Base-by-base conservation (phyloP, 2,797 vertebrate genomes). In the Coranthus polyacanthus region DNA sequence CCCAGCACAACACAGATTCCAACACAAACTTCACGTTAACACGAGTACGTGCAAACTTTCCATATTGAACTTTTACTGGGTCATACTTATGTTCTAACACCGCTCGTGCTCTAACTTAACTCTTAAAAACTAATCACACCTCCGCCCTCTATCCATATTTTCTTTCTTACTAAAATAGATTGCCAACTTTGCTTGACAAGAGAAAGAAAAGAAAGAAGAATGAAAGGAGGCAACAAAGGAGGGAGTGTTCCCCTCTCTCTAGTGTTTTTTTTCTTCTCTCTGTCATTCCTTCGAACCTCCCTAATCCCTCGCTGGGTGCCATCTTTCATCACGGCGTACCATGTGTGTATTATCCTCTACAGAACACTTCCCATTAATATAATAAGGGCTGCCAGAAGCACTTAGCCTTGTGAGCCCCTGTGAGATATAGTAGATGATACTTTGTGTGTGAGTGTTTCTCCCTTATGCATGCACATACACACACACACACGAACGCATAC, bases 361-460 rank as follows among this genome's bases (percentile, higher is more conserved):
- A 88, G 77, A 90, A 89, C 84, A 86, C 84, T 92, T 94, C 87
- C 89, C 88, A 86, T 90, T 88, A 83, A 88, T 89, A 92, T 88
- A 90, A 91, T 86, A 76, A 82, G 84, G 68, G 81, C 81, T 88
- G 90, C 86, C 89, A 88, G 72, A 85, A 89, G 84, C 89, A 92
- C 89, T 92, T 88, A 89, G 78, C 79, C 71, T 69, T 63, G 63
- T 76, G 60, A 86, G 72, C 68, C 69, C 68, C 57, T 81, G 65
- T 68, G 71, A 77, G 80, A 84, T 83, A 70, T 43, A 59, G 37
- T 78, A 77, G 73, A 82, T 58, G 80, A 83, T 84, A 83, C 85
- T 76, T 59, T 83, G 71, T 69, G 73, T 79, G 61, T 52, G n/a
- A n/a, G 52, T 51, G 62, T 65, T 57, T 72, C 62, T 53, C 62